Conservation (phyloP, 2,797 vertebrate species). For the Acridotheres tristis region DNA sequence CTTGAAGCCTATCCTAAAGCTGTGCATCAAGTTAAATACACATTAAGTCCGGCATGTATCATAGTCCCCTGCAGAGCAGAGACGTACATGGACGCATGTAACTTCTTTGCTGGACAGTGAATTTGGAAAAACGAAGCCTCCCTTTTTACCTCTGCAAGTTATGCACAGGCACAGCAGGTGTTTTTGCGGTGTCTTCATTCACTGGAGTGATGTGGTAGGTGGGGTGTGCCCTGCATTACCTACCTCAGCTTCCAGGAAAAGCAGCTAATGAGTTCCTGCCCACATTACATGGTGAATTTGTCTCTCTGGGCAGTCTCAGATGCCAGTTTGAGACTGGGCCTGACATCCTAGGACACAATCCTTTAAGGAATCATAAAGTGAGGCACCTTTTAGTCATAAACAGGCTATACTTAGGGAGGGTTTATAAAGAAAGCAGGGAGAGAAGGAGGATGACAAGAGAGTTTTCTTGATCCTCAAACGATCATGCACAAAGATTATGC, state of each 20-base stretch:
- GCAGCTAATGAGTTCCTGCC: background rate
- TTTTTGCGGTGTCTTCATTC: accelerated
- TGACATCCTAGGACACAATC: background rate
- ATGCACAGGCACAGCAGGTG: background rate
- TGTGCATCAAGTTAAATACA: background rate
- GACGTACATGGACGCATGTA: background rate
- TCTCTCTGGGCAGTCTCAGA: background rate
- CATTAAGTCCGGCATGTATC: background rate
- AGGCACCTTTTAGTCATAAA: background rate
- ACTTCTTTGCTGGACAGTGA: background rate
- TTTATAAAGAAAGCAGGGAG: background rate
- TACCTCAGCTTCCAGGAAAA: background rate
- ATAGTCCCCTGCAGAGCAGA: background rate
- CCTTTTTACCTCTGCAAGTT: background rate
- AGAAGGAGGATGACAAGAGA: background rate
- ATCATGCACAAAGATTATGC: background rate
- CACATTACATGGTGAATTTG: no score
- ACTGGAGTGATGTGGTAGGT: background rate
- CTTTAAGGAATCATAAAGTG: background rate
- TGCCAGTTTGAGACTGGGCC: background rate
- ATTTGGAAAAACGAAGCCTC: background rate
- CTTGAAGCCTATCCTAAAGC: background rate
- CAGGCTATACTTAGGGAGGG: background rate
- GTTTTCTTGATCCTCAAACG: background rate
- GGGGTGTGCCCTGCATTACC: background rate